These are phyloP conservation scores for Ramphastos sulfuratus DNA, from an alignment of 2,113 vertebrate species.

Conservation along the genomic window DNA sequence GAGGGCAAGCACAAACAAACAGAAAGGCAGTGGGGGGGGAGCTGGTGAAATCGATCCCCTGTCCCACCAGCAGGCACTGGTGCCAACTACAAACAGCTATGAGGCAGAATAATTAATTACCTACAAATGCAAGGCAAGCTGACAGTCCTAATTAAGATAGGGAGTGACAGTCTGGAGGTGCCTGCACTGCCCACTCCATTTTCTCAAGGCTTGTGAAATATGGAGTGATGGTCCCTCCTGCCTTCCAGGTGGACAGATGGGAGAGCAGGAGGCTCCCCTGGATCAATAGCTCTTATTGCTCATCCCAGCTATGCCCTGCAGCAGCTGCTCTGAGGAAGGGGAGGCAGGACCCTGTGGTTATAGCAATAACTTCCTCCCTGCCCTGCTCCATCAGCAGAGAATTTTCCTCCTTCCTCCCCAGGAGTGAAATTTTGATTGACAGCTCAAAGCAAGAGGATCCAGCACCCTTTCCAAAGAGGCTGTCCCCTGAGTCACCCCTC, in stretches of 20 bases:
- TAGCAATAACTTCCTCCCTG: neutral
- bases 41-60: neutral
- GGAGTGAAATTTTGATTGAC: neutral
- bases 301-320: neutral
- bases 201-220: neutral
- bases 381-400: neutral
- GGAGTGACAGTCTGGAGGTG: neutral
- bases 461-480: neutral
- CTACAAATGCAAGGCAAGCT: slow-evolving; percentile 37
- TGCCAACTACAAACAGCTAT: neutral
- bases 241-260: neutral
- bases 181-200: neutral
- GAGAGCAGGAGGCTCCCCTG: fast-evolving
- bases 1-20: slow-evolving; percentile 13
- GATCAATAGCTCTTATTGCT: neutral
- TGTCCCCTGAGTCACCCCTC: fast-evolving
- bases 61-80: neutral
- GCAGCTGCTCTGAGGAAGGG: neutral
- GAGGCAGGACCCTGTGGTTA: neutral
- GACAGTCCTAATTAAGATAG: slow-evolving; percentile 15
- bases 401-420: neutral
- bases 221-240: fast-evolving
- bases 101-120: neutral
- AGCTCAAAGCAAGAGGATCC: neutral
- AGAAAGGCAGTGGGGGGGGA: neutral